phyloP scores from a whole-genome alignment of 2,113 vertebrate genomes.

The Bos indicus region DNA sequence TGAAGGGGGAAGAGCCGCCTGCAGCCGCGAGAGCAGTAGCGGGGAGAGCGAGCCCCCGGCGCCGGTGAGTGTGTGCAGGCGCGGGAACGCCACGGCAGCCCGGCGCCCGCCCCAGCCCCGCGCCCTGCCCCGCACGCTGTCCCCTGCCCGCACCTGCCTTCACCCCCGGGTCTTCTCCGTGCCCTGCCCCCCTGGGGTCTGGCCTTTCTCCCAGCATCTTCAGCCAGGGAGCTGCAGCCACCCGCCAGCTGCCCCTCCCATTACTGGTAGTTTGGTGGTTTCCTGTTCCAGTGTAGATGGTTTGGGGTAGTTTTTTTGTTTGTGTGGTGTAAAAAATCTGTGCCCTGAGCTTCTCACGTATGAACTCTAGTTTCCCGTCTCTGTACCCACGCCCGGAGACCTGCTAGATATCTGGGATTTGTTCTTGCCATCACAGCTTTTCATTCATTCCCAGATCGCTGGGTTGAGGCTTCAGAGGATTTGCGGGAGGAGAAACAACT shows the following conservation, averaged over 20 bases:
- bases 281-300: background rate
- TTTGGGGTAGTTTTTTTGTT: background rate
- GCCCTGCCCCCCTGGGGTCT: background rate
- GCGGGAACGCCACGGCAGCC: background rate
- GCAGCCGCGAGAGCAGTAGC: background rate
- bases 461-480: background rate
- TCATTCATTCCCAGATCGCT: conserved; percentile 45
- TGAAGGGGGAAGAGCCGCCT: background rate
- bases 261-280: background rate
- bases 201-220: background rate
- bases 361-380: background rate
- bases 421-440: fast-evolving
- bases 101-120: background rate
- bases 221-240: background rate
- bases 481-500: background rate
- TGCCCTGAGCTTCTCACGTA: background rate
- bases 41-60: background rate
- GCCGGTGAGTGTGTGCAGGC: conserved; percentile 51
- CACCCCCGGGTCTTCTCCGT: fast-evolving
- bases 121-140: background rate
- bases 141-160: background rate
- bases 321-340: background rate
- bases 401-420: background rate
- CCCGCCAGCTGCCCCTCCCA: background rate
- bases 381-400: background rate